These are phyloP conservation scores for Hypomecis atomaria DNA, from an alignment of 2,888 invertebrate genomes.

Conservation along the genomic window DNA sequence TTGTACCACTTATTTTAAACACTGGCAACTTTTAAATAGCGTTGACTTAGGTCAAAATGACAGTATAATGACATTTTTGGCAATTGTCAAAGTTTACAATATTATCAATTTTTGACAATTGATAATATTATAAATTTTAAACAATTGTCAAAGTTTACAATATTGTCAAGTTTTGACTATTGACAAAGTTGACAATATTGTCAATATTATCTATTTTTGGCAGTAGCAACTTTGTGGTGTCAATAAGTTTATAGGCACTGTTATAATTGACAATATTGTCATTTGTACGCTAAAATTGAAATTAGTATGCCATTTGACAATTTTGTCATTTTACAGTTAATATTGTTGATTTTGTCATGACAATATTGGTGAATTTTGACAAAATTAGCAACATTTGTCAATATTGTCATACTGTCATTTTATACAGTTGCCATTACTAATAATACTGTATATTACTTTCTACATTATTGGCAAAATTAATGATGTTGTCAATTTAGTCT, in stretches of 20 bases:
- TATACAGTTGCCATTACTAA: too few relatives aligned
- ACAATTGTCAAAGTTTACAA: neutral
- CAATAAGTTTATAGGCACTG: neutral
- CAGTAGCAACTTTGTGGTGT: neutral
- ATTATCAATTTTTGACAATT: neutral
- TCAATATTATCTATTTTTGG: neutral
- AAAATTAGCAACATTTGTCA: too few relatives aligned
- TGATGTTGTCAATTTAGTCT: conserved; percentile 15
- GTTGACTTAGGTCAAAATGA: too few relatives aligned
- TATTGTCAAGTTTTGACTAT: neutral
- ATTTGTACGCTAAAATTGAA: neutral
- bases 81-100: neutral
- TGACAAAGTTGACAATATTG: neutral
- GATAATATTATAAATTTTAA: too few relatives aligned
- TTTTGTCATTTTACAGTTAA: neutral
- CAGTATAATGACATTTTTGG: too few relatives aligned
- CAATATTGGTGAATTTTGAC: neutral
- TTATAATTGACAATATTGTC: neutral
- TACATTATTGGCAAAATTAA: too few relatives aligned
- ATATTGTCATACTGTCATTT: too few relatives aligned
- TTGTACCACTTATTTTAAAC: conserved; percentile 21
- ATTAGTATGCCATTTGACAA: neutral
- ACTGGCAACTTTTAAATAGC: neutral
- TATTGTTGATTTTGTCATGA: neutral
- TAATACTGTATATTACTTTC: too few relatives aligned